A percentile compares a stretch with the other conserved stretches of the same genome.
Conservation (phyloP, 2,888 invertebrate genomes). For the Harpagoxenus sublaevis region DNA sequence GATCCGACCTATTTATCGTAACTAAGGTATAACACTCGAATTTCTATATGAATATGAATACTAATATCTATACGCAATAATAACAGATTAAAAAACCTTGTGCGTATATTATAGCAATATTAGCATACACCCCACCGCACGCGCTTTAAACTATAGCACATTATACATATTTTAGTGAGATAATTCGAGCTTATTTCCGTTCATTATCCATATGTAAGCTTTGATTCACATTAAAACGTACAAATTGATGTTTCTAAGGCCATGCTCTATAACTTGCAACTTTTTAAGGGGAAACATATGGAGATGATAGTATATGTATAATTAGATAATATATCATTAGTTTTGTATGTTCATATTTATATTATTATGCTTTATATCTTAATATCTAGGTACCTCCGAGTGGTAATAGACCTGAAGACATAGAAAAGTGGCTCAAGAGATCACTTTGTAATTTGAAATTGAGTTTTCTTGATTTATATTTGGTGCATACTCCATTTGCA, state of each 20-base stretch:
- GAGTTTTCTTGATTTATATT: slow-evolving; percentile 94
- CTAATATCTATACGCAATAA: neutral
- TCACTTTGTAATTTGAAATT: slow-evolving; percentile 91
- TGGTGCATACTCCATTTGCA: slow-evolving; percentile 93
- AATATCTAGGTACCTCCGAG: slow-evolving; percentile 81
- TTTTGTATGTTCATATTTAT: slow-evolving; percentile 3
- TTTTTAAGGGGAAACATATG: neutral
- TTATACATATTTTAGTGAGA: neutral
- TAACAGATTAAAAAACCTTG: neutral
- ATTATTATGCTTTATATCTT: neutral
- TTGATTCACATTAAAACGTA: neutral
- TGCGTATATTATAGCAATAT: neutral
- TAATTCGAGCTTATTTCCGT: neutral
- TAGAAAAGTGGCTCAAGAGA: slow-evolving; percentile 89
- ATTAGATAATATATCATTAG: neutral
- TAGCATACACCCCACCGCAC: too few relatives aligned
- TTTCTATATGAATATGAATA: neutral
- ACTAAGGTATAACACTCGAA: slow-evolving; percentile 89
- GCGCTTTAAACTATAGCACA: neutral
- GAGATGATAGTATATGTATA: neutral
- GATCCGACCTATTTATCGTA: slow-evolving; percentile 94
- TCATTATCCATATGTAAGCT: neutral
- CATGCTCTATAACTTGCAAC: neutral
- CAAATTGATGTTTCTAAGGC: neutral
- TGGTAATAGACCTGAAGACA: slow-evolving; percentile 89